phyloP scores from a whole-genome alignment of 2,797 vertebrate genomes.

The Erethizon dorsatum region DNA sequence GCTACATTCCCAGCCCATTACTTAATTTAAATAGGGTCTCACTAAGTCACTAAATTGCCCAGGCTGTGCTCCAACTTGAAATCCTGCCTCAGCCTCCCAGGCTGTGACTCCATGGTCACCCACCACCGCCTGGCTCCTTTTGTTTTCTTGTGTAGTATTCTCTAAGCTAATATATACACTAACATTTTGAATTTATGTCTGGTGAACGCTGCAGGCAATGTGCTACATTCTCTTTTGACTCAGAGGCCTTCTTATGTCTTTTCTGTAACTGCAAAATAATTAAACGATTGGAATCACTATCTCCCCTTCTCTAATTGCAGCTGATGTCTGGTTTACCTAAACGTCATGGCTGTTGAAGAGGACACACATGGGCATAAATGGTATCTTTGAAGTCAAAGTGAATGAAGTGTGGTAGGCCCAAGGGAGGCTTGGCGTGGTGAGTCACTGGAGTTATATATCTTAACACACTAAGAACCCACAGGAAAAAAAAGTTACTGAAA shows the following conservation, averaged over 20 bases:
- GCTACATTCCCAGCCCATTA: neutral
- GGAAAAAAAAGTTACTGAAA: neutral
- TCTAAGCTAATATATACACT: neutral
- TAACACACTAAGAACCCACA: neutral
- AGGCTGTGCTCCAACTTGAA: neutral
- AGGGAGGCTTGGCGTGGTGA: neutral
- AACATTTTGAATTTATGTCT: neutral
- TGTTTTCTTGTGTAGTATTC: neutral
- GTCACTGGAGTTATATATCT: neutral
- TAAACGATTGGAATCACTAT: neutral
- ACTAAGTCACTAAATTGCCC: neutral
- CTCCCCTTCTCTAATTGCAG: neutral
- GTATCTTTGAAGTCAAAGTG: neutral
- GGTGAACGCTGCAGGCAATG: neutral
- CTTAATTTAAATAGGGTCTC: neutral
- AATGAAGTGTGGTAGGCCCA: neutral
- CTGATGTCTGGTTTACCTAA: neutral
- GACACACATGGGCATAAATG: neutral
- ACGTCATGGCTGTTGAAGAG: neutral
- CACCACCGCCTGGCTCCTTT: neutral
- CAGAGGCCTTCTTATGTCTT: neutral
- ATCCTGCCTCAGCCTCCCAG: neutral
- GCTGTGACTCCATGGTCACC: too few species aligned
- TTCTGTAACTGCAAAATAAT: neutral
- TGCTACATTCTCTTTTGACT: neutral